Conservation (phyloP, 1,140 invertebrate genomes). For the Drosophila dunni region DNA sequence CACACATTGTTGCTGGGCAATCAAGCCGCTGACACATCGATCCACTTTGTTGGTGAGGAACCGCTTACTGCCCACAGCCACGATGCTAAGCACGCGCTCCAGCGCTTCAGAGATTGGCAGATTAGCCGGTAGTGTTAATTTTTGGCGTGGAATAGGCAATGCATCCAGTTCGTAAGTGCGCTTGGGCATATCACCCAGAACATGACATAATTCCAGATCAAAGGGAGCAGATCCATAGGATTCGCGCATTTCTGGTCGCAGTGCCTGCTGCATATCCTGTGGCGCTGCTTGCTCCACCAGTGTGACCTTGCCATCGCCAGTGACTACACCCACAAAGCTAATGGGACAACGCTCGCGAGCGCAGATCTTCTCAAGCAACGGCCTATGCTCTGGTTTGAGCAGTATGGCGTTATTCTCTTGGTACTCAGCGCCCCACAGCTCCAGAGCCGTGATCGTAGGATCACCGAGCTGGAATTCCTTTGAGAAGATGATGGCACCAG, state of each 20-base stretch:
- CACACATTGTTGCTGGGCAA: conserved; percentile 99
- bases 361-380: conserved; percentile 90
- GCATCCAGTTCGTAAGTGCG: conserved; percentile 58
- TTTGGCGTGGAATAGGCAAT: conserved; percentile 75
- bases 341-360: conserved; percentile 95
- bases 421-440: conserved; percentile 99
- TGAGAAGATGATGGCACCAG: conserved; percentile 95
- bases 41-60: conserved; percentile 98
- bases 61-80: conserved; percentile 96
- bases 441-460: conserved; percentile 95
- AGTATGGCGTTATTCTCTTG: conserved; percentile 98
- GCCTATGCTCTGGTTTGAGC: conserved; percentile 88
- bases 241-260: conserved; percentile 26
- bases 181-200: conserved; percentile 90
- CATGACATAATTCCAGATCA: conserved; percentile 94
- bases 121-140: conserved; percentile 26
- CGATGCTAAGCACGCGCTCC: conserved; percentile 93
- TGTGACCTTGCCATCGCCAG: conserved; percentile 93
- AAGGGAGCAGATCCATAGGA: conserved; percentile 85
- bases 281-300: conserved; percentile 88
- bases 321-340: conserved; percentile 96
- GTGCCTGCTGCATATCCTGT: conserved; percentile 79
- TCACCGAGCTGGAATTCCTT: conserved; percentile 96
- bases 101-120: conserved; percentile 88
- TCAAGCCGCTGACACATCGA: conserved; percentile 96